Base-by-base conservation (phyloP, 2,888 invertebrate genomes). In the Dicyrtoma fusca region DNA sequence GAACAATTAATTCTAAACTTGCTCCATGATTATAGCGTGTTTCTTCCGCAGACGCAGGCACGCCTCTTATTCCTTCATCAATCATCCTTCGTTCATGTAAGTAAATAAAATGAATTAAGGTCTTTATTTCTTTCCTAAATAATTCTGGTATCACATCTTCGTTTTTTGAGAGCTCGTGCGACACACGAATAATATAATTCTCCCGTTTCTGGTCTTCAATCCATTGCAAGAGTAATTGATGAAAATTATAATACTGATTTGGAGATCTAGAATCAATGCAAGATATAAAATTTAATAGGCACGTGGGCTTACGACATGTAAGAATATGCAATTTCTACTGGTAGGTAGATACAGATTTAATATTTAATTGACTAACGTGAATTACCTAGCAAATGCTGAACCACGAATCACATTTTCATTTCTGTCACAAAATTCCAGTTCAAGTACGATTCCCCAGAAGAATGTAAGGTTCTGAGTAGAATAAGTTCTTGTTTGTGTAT, bases 381-480 rank as follows among this genome's bases (percentile, higher is more conserved):
- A 51, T 19, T 70, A 76, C 76, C 74, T 72, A n/a, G 71, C 34
- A 2, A 62, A 65, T 11, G 73, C 34, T 19, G 57, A 45, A n/a
- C 74, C 71, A 0, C 62, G 76, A 47, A 71, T n/a, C 0, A n/a
- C 4, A 17, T 69, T 62, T 8, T 49, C 23, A 44, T 74, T 74
- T 25, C 72, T 63, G 1, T 55, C 69, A 45, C 73, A 69, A 19
- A 45, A 70, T 71, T 76, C 71, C 4, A 74, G 45, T 57, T 69
- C 68, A 23, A 74, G 44, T 19, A 57, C 63, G 1, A 59, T 47
- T 1, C 74, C 76, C 76, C 76, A 76, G 10, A 74, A 42, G 11
- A 71, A 21, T 14, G 71, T 64, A 6, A 69, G 65, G 11, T 71
- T 68, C 17, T 62, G 49, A 2, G 65, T 51, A 11, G 66, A 44